A percentile compares a stretch with the other conserved stretches of the same genome.
Evolutionary conservation across 1,140 invertebrate species (phyloP).

Genomic region (Drosophila kurseongensis): DNA sequence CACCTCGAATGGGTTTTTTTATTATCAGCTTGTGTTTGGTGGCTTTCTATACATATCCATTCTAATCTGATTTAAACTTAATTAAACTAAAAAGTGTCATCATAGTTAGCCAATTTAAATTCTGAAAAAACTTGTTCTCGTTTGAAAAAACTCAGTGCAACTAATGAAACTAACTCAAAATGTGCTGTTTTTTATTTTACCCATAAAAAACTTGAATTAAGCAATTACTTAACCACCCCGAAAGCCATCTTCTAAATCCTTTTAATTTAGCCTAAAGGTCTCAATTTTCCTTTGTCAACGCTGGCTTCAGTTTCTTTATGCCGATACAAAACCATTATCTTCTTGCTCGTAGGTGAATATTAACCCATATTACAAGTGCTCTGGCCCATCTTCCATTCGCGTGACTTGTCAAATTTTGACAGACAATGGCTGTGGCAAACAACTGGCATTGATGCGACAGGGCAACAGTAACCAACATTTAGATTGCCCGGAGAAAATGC

Average conservation of each 20-base stretch:
- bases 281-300: slow-evolving; percentile 41
- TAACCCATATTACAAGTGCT: slow-evolving; percentile 40
- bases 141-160: no score
- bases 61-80: no score
- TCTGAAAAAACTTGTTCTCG: no score
- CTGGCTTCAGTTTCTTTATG: slow-evolving; percentile 15
- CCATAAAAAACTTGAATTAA: neutral
- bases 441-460: slow-evolving; percentile 31
- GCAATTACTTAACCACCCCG: slow-evolving; percentile 10
- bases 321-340: slow-evolving; percentile 23
- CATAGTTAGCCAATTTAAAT: no score
- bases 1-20: no score
- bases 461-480: slow-evolving; percentile 27
- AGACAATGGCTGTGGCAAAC: slow-evolving; percentile 38
- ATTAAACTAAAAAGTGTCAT: no score
- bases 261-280: slow-evolving; percentile 14
- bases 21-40: no score
- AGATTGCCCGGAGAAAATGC: slow-evolving; percentile 22
- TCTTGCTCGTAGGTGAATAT: slow-evolving; percentile 1
- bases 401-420: slow-evolving; percentile 54
- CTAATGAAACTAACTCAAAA: no score
- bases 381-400: slow-evolving; percentile 32
- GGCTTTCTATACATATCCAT: no score
- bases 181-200: no score
- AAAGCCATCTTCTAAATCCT: slow-evolving; percentile 9